These are phyloP conservation scores for Eulimnadia texana DNA, from an alignment of 1,140 invertebrate genomes.

Conservation along the genomic window DNA sequence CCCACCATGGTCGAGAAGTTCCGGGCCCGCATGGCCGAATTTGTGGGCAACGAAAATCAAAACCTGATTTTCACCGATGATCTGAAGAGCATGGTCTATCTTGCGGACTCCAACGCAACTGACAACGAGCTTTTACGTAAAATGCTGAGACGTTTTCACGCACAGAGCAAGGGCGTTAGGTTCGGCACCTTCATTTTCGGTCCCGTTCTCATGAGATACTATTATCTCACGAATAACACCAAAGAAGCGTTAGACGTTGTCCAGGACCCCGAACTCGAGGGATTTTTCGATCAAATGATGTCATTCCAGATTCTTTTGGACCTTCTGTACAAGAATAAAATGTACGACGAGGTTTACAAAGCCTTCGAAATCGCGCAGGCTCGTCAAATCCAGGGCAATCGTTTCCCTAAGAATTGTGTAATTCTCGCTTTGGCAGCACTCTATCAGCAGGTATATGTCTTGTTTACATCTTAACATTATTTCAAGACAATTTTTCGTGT, in stretches of 20 bases:
- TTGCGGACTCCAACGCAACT: constrained; percentile 38
- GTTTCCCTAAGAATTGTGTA: constrained; percentile 48
- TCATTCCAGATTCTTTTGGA: constrained; percentile 52
- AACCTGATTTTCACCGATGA: constrained; percentile 69
- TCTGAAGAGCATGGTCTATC: constrained; percentile 61
- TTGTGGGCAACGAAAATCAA: constrained; percentile 31
- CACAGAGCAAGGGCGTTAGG: constrained; percentile 50
- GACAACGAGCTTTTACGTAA: constrained; percentile 46
- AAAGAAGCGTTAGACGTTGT: constrained; percentile 48
- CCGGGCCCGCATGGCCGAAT: constrained; percentile 47
- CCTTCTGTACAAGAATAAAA: constrained; percentile 49
- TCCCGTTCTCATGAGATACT: constrained; percentile 64
- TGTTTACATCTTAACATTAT: constrained; percentile 1
- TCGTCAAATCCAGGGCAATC: constrained; percentile 37
- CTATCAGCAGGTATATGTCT: constrained; percentile 53
- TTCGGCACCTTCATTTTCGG: constrained; percentile 69
- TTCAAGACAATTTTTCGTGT: not conserved
- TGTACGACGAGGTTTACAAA: constrained; percentile 49
- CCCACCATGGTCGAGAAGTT: constrained; percentile 40
- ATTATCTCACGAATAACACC: constrained; percentile 50
- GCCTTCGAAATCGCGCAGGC: constrained; percentile 42
- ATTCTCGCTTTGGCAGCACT: constrained; percentile 49
- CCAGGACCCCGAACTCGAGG: constrained; percentile 39
- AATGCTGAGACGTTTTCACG: constrained; percentile 55
- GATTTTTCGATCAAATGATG: constrained; percentile 53